A percentile compares a stretch with the other conserved stretches of the same genome.
These are phyloP conservation scores for Trichonephila inaurata DNA, from an alignment of 1,140 invertebrate species.

Conservation along the genomic window DNA sequence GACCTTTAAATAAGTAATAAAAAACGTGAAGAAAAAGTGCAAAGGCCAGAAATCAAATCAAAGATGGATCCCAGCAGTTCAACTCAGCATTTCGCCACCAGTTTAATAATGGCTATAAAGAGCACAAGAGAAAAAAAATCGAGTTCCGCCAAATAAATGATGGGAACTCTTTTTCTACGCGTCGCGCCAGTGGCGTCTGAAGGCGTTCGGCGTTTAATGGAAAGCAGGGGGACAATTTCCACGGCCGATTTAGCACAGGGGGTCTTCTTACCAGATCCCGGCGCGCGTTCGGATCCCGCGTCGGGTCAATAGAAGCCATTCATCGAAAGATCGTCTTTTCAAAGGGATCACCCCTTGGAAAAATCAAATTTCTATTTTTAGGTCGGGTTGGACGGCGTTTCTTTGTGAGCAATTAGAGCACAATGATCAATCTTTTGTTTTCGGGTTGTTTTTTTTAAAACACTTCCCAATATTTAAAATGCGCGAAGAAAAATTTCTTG, in stretches of 20 bases:
- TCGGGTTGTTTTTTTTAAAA: too few species aligned
- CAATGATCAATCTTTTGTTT: too few species aligned
- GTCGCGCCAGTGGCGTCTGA: slow-evolving; percentile 48
- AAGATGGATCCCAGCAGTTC: slow-evolving; percentile 15
- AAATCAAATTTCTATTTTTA: slow-evolving; percentile 2
- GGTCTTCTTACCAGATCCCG: slow-evolving; percentile 23
- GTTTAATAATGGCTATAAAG: slow-evolving; percentile 72
- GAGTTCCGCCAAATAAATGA: slow-evolving; percentile 66
- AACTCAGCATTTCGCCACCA: neutral
- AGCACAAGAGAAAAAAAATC: slow-evolving; percentile 17
- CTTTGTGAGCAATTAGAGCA: neutral
- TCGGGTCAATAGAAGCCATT: slow-evolving; percentile 66
- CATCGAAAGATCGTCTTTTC: slow-evolving; percentile 44
- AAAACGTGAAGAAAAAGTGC: too few species aligned
- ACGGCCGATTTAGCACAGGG: slow-evolving; percentile 62
- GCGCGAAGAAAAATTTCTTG: too few species aligned
- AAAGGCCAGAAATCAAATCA: neutral
- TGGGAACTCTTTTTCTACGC: slow-evolving; percentile 63
- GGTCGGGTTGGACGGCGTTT: neutral
- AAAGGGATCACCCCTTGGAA: neutral
- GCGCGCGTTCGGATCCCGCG: neutral
- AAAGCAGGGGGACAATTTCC: slow-evolving; percentile 72
- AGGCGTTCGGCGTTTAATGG: slow-evolving; percentile 73
- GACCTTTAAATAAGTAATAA: too few species aligned
- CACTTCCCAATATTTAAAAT: too few species aligned